These are phyloP conservation scores for Melinaea marsaeus DNA, from an alignment of 2,888 invertebrate genomes.

Conservation along the genomic window DNA sequence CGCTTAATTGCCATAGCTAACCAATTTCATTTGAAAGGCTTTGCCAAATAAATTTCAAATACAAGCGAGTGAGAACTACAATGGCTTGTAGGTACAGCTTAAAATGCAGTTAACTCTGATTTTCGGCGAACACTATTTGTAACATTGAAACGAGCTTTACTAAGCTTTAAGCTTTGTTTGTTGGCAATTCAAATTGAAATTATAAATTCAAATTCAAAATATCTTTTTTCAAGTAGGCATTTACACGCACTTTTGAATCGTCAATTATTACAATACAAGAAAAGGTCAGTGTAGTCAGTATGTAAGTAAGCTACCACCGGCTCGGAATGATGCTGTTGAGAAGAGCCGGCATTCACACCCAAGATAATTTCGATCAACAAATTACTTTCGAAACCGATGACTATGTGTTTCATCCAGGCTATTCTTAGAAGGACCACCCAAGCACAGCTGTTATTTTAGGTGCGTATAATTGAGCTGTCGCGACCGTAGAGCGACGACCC, in stretches of 20 bases:
- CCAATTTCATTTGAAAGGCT: conserved; percentile 30
- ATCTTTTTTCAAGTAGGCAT: too few relatives aligned
- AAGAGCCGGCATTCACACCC: background rate
- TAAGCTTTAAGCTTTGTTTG: conserved; percentile 5
- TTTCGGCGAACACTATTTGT: conserved; percentile 31
- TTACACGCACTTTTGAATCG: too few relatives aligned
- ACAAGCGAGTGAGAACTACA: conserved; percentile 30
- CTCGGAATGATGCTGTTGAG: too few relatives aligned
- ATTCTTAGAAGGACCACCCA: conserved; percentile 59
- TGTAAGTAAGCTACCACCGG: too few relatives aligned
- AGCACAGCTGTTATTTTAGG: conserved; percentile 66
- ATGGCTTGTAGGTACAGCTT: conserved; percentile 28
- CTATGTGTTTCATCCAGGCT: conserved; percentile 31
- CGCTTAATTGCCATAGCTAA: conserved; percentile 30
- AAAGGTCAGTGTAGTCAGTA: too few relatives aligned
- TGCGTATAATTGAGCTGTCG: conserved; percentile 72
- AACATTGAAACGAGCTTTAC: conserved; percentile 11
- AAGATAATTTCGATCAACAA: conserved; percentile 4
- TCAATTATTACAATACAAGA: too few relatives aligned
- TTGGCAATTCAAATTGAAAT: background rate
- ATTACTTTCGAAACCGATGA: conserved; percentile 13
- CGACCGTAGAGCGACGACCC: conserved; percentile 53
- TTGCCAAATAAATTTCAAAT: conserved; percentile 36
- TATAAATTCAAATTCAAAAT: background rate
- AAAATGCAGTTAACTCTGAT: conserved; percentile 34